phyloP scores from a whole-genome alignment of 2,797 vertebrate species.

The Lepilemur ruficaudatus region DNA sequence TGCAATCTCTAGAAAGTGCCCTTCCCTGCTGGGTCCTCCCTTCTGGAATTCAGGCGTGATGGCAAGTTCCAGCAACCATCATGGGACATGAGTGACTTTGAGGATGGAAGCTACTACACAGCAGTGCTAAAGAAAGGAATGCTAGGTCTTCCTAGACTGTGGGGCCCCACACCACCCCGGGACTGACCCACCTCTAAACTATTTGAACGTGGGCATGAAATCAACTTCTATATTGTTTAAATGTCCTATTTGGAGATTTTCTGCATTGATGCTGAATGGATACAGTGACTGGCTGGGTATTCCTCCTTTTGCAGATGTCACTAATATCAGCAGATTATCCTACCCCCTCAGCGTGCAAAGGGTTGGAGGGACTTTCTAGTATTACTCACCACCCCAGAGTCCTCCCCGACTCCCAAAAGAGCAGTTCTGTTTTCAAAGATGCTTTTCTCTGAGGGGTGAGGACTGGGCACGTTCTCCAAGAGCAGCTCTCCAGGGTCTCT shows the following conservation, averaged over 20 bases:
- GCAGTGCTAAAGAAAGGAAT: not conserved
- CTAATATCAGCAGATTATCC: not conserved
- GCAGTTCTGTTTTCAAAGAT: not conserved
- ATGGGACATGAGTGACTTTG: rapidly evolving
- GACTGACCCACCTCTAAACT: not conserved
- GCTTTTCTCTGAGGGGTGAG: not conserved
- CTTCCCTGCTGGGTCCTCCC: not conserved
- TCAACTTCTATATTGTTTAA: not conserved
- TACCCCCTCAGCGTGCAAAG: not conserved
- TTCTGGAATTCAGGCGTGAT: not conserved
- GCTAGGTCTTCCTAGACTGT: rapidly evolving
- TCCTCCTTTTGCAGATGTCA: not conserved
- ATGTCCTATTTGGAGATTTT: not conserved
- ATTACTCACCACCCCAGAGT: not conserved
- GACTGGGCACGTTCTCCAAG: not conserved
- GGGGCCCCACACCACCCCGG: rapidly evolving
- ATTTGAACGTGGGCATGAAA: not conserved
- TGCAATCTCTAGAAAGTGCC: too few relatives aligned
- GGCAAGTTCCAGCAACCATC: not conserved
- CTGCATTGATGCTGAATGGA: not conserved
- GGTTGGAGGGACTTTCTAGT: not conserved
- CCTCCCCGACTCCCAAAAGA: not conserved
- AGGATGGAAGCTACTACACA: rapidly evolving
- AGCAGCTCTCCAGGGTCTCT: not conserved
- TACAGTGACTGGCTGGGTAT: too few relatives aligned